A percentile compares a stretch with the other conserved stretches of the same genome.
These are phyloP conservation scores for Cephus rjabovi DNA, from an alignment of 2,888 invertebrate species.

Conservation along the genomic window DNA sequence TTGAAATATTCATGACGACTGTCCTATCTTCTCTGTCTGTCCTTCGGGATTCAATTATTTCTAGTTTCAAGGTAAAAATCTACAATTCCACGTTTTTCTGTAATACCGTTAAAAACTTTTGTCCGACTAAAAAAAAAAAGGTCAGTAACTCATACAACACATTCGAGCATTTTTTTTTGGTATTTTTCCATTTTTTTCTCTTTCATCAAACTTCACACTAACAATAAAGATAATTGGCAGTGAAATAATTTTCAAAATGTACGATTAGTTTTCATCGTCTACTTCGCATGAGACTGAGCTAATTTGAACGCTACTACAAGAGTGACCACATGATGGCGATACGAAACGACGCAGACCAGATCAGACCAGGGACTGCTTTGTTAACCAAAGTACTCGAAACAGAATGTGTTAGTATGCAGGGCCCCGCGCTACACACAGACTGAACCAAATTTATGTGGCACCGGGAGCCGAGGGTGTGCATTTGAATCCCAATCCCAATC, in stretches of 20 bases:
- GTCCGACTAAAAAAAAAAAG: neutral
- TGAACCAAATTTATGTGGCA: slow-evolving; percentile 60
- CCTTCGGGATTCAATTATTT: neutral
- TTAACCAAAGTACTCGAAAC: slow-evolving; percentile 55
- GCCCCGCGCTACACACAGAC: slow-evolving; percentile 47
- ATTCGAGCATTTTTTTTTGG: neutral
- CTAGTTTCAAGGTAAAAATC: neutral
- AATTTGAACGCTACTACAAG: slow-evolving; percentile 18
- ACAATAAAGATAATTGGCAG: neutral
- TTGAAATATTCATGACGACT: neutral
- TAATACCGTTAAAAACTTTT: neutral
- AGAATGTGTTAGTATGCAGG: slow-evolving; percentile 49
- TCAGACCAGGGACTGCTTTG: slow-evolving; percentile 47
- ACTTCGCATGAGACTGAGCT: neutral
- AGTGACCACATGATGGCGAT: slow-evolving; percentile 4
- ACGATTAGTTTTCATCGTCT: neutral
- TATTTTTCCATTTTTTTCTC: neutral
- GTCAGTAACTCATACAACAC: neutral
- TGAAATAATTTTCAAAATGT: neutral
- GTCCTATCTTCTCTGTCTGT: neutral
- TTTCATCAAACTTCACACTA: neutral
- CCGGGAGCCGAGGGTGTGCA: slow-evolving; percentile 57
- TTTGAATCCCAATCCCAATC: slow-evolving; percentile 52
- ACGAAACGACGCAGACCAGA: slow-evolving; percentile 14
- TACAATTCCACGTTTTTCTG: neutral